Conservation (phyloP, 2,888 invertebrate species). For the Trissonchulus latispiculum region DNA sequence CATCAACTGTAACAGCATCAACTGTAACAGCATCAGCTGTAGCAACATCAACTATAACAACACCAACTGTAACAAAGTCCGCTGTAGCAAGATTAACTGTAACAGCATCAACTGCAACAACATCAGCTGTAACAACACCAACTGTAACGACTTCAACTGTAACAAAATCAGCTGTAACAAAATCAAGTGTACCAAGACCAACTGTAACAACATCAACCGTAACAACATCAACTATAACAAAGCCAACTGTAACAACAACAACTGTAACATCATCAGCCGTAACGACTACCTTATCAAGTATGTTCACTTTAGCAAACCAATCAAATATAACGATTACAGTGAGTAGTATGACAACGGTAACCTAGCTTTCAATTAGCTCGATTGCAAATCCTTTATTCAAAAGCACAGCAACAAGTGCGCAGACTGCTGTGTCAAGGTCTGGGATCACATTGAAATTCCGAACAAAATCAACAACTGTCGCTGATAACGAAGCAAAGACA, state of each 20-base stretch:
- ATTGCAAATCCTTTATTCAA: too few species aligned
- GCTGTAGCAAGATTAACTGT: constrained; percentile 17
- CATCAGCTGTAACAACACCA: constrained; percentile 19
- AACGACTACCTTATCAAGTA: too few species aligned
- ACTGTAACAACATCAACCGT: constrained; percentile 6
- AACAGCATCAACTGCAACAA: constrained; percentile 21
- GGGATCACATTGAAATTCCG: too few species aligned
- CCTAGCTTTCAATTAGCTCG: too few species aligned
- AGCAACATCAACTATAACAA: constrained; percentile 5
- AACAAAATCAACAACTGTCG: too few species aligned
- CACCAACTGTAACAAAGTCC: not conserved
- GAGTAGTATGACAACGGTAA: too few species aligned
- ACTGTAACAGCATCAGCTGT: not conserved
- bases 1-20: constrained; percentile 4
- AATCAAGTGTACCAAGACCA: constrained; percentile 9
- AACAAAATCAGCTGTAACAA: constrained; percentile 7
- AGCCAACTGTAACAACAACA: constrained; percentile 4
- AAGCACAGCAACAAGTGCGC: too few species aligned
- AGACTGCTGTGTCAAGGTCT: too few species aligned
- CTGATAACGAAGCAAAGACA: too few species aligned
- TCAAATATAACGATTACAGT: too few species aligned
- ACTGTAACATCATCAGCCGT: not conserved
- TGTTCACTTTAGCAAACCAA: too few species aligned
- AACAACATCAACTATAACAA: constrained; percentile 11
- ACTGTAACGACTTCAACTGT: constrained; percentile 13